Evolutionary conservation across 2,888 invertebrate species (phyloP).

Genomic region (Pollenia amentaria): DNA sequence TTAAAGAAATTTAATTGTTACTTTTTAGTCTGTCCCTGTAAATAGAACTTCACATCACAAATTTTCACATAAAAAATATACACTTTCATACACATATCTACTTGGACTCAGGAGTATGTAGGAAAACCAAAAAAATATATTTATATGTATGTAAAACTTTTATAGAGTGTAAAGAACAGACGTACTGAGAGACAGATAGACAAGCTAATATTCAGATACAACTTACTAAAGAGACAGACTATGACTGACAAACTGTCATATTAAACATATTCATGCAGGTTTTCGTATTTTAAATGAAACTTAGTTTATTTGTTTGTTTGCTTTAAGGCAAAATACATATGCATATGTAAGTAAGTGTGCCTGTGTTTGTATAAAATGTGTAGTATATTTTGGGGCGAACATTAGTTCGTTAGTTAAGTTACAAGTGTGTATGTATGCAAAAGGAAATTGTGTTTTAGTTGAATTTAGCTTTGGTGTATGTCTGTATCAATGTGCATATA

Average conservation of each 20-base stretch:
- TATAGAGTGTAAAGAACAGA: neutral
- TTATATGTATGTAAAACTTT: neutral
- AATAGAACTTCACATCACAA: neutral
- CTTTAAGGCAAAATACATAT: constrained; percentile 15
- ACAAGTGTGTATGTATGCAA: constrained; percentile 32
- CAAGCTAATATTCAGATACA: constrained; percentile 52
- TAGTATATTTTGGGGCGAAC: constrained; percentile 21
- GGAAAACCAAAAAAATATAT: constrained; percentile 12
- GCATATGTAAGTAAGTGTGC: neutral
- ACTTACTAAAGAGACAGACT: constrained; percentile 48
- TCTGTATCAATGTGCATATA: neutral
- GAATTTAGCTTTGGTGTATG: constrained; percentile 43
- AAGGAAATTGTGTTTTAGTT: constrained; percentile 52
- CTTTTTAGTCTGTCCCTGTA: too few relatives aligned
- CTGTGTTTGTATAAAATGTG: neutral
- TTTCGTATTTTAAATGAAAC: constrained; percentile 48
- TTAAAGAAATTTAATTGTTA: too few relatives aligned
- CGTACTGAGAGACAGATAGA: constrained; percentile 45
- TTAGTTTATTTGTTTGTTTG: neutral
- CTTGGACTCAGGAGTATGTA: neutral
- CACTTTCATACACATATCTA: neutral
- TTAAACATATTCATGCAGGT: constrained; percentile 53
- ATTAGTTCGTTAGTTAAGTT: constrained; percentile 29
- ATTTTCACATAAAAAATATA: neutral
- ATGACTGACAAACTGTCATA: constrained; percentile 66